Conservation (phyloP, 2,888 invertebrate genomes). For the Torymus texanus region DNA sequence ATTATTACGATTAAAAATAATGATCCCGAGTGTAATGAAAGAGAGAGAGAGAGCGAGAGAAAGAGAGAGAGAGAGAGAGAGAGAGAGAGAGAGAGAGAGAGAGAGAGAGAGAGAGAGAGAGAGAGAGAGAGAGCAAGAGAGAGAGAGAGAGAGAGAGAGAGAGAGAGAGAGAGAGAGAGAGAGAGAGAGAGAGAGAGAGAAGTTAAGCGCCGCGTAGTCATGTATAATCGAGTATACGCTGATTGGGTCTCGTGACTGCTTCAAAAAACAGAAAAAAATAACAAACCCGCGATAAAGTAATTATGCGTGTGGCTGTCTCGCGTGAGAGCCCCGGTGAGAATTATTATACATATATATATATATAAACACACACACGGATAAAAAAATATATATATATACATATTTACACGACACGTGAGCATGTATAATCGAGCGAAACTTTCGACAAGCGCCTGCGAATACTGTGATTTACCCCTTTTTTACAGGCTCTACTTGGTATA, state of each 20-base stretch:
- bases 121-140: no score
- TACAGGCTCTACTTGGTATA: conserved; percentile 49
- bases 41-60: no score
- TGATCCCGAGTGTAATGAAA: conserved; percentile 15
- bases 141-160: no score
- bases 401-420: not conserved
- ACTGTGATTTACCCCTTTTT: conserved; percentile 53
- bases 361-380: conserved; percentile 4
- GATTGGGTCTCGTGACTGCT: conserved; percentile 19
- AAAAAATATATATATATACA: not conserved
- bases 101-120: no score
- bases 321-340: not conserved
- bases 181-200: no score
- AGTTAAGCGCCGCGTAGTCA: conserved; percentile 10
- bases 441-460: conserved; percentile 45
- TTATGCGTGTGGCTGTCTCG: conserved; percentile 4
- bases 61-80: no score
- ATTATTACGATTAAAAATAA: conserved; percentile 10
- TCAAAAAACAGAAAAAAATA: not conserved
- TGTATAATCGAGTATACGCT: conserved; percentile 26
- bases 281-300: conserved; percentile 5
- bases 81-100: no score
- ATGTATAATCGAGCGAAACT: conserved; percentile 31
- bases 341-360: conserved; percentile 16
- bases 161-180: no score